Percentiles rank a stretch among this genome's conserved stretches.
Evolutionary conservation across 2,797 vertebrate genomes (phyloP).

Genomic region (Platyrinchus mystaceus): DNA sequence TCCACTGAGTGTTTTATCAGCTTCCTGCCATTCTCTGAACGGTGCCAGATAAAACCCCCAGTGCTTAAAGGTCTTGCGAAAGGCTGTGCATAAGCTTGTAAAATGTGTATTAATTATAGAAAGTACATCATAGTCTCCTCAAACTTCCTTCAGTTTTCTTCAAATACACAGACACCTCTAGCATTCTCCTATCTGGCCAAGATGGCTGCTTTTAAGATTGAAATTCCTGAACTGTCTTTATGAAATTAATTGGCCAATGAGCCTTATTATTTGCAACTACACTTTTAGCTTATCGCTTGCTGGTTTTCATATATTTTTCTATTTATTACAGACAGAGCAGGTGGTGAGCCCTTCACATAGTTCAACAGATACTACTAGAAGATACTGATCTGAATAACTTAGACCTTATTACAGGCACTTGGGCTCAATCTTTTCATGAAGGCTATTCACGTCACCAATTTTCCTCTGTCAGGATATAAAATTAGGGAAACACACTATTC

Average conservation of each 20-base stretch:
- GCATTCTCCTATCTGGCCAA: not conserved
- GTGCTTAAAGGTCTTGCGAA: slow-evolving; percentile 64
- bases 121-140: slow-evolving; percentile 40
- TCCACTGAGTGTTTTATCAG: slow-evolving; percentile 75
- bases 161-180: slow-evolving; percentile 6
- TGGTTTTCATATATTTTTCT: not conserved
- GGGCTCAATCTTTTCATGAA: not conserved
- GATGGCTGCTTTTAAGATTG: not conserved
- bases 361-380: not conserved
- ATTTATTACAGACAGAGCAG: not conserved
- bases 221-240: not conserved
- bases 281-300: not conserved
- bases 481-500: not conserved
- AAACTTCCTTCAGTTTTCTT: slow-evolving; percentile 43
- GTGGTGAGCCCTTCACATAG: not conserved
- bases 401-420: not conserved
- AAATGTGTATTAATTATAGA: slow-evolving; percentile 67
- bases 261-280: slow-evolving; percentile 7
- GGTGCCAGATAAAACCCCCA: slow-evolving; percentile 59
- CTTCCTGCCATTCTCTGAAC: slow-evolving; percentile 59
- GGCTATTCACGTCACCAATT: not conserved
- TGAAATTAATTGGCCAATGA: not conserved
- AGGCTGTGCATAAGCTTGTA: slow-evolving; percentile 55
- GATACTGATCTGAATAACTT: not conserved
- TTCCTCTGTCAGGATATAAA: not conserved